These are phyloP conservation scores for Capitella teleta DNA, from an alignment of 1,140 invertebrate genomes.

Conservation along the genomic window DNA sequence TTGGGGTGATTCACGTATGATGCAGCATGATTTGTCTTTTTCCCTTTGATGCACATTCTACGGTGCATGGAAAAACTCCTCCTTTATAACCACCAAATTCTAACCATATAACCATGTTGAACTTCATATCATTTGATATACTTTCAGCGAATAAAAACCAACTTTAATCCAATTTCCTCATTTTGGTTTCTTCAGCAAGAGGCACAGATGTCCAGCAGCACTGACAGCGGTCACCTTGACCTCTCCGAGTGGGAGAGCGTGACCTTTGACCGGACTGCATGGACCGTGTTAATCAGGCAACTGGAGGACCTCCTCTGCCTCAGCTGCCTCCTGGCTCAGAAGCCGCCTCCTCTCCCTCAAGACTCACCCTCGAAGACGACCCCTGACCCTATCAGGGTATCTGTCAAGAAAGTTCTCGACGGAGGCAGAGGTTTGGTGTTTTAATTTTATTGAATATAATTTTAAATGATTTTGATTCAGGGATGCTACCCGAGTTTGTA, in stretches of 20 bases:
- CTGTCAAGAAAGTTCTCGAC: slow-evolving; percentile 49
- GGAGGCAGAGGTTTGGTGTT: slow-evolving; percentile 58
- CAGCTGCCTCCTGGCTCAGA: slow-evolving; percentile 45
- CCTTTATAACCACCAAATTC: too few species aligned
- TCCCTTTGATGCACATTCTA: too few species aligned
- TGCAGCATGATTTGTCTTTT: too few species aligned
- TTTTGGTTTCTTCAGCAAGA: too few species aligned
- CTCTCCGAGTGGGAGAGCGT: slow-evolving; percentile 66
- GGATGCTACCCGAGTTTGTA: slow-evolving; percentile 29
- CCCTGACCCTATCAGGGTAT: slow-evolving; percentile 16
- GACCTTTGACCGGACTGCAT: slow-evolving; percentile 70
- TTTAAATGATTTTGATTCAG: too few species aligned
- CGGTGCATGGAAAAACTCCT: too few species aligned
- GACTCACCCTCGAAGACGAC: too few species aligned
- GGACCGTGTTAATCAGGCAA: slow-evolving; percentile 73
- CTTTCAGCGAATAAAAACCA: too few species aligned
- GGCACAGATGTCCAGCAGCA: background rate
- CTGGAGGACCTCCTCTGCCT: slow-evolving; percentile 76
- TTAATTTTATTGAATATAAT: background rate
- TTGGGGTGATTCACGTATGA: too few species aligned
- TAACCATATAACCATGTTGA: too few species aligned
- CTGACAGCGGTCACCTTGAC: slow-evolving; percentile 5
- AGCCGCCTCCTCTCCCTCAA: background rate
- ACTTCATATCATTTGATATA: too few species aligned
- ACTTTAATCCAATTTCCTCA: too few species aligned